Evolutionary conservation across 2,888 invertebrate species (phyloP).

Genomic region (Furcula furcula): DNA sequence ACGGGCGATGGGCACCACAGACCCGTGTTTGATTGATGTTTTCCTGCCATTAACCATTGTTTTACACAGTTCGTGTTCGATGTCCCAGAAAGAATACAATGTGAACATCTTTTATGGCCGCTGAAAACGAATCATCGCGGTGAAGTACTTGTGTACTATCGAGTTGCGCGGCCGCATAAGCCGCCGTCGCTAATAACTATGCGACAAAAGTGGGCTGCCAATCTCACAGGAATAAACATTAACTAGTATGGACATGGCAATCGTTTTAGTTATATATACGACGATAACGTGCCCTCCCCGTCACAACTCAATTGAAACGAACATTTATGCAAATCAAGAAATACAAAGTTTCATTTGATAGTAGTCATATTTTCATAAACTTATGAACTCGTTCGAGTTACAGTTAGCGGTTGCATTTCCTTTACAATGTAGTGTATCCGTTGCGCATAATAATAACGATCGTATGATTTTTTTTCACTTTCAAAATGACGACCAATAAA

Average conservation of each 20-base stretch:
- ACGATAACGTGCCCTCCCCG: conserved; percentile 7
- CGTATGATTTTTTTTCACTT: background rate
- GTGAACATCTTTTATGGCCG: conserved; percentile 35
- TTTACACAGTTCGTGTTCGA: conserved; percentile 37
- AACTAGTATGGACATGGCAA: background rate
- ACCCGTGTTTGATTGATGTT: conserved; percentile 43
- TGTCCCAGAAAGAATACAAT: conserved; percentile 51
- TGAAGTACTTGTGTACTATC: conserved; percentile 17
- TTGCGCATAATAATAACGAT: background rate
- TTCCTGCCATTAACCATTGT: conserved; percentile 52
- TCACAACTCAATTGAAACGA: conserved; percentile 14
- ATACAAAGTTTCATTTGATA: conserved; percentile 11
- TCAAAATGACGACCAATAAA: background rate
- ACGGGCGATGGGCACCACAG: conserved; percentile 30
- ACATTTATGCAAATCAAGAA: conserved; percentile 15
- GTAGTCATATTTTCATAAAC: conserved; percentile 8
- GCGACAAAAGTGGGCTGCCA: conserved; percentile 1
- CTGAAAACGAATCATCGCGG: conserved; percentile 27
- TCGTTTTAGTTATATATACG: conserved; percentile 3
- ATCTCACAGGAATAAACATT: background rate
- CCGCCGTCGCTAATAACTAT: conserved; percentile 1
- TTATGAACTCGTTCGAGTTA: conserved; percentile 11
- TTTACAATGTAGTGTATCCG: conserved; percentile 7
- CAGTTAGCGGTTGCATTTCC: conserved; percentile 7
- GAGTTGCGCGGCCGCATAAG: conserved; percentile 3